phyloP scores from a whole-genome alignment of 2,888 invertebrate genomes.

The Antheraea assamensis region DNA sequence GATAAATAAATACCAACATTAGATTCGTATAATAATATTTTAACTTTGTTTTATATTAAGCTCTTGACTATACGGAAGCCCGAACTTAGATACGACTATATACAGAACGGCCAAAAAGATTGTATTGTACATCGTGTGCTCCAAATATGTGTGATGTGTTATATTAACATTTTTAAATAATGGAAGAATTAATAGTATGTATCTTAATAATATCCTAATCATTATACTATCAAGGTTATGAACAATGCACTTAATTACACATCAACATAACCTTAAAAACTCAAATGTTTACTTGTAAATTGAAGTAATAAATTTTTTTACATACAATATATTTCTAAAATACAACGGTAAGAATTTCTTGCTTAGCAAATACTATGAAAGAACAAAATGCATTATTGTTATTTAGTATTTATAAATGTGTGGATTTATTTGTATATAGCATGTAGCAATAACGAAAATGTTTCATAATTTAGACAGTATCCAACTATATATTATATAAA shows the following conservation, averaged over 20 bases:
- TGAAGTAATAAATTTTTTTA: not conserved
- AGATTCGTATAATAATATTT: too few relatives aligned
- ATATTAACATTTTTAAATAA: conserved; percentile 45
- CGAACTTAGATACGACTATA: too few relatives aligned
- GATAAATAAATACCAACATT: too few relatives aligned
- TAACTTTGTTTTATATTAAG: too few relatives aligned
- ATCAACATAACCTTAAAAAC: not conserved
- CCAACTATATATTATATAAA: not conserved
- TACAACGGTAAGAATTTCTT: too few relatives aligned
- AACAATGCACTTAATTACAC: not conserved
- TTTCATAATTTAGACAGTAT: not conserved
- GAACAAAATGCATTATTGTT: too few relatives aligned
- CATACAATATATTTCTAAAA: too few relatives aligned
- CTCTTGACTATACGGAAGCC: too few relatives aligned
- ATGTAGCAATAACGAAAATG: not conserved
- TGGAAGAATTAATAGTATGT: conserved; percentile 42
- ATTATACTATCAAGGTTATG: conserved; percentile 1
- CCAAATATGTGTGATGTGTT: conserved; percentile 21
- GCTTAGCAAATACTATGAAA: too few relatives aligned
- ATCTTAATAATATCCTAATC: conserved; percentile 1
- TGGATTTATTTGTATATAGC: not conserved
- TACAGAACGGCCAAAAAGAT: too few relatives aligned
- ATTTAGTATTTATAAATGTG: not conserved
- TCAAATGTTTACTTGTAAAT: not conserved
- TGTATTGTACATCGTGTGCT: not conserved